Evolutionary conservation across 2,113 vertebrate species (phyloP).

Genomic region (Poeciliopsis turrubarensis): DNA sequence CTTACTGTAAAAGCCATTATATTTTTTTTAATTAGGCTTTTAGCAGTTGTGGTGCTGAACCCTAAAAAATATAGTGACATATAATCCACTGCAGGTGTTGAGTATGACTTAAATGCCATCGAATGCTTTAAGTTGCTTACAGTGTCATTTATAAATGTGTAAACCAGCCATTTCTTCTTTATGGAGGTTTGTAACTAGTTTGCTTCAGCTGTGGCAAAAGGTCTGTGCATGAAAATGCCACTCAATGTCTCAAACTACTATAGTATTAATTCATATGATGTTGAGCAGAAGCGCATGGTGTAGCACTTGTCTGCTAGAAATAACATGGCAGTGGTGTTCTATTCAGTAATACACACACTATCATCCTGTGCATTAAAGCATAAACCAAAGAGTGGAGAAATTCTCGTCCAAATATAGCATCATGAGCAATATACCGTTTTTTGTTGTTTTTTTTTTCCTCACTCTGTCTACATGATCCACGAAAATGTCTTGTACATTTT

Average conservation of each 20-base stretch:
- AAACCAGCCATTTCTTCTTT: background rate
- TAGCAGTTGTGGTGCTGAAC: too few species aligned
- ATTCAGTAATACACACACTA: background rate
- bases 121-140: background rate
- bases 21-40: too few species aligned
- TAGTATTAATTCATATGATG: too few species aligned
- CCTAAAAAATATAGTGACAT: too few species aligned
- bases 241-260: too few species aligned
- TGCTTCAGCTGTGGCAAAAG: too few species aligned
- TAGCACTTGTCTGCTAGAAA: background rate
- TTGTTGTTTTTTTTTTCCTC: slow-evolving; percentile 44
- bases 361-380: background rate
- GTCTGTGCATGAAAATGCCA: too few species aligned
- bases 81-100: too few species aligned
- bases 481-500: slow-evolving; percentile 78
- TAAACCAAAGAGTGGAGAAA: slow-evolving; percentile 6
- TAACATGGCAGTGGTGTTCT: background rate
- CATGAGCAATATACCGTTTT: slow-evolving; percentile 38
- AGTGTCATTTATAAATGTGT: background rate
- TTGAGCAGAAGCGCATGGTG: too few species aligned
- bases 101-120: too few species aligned
- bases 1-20: background rate
- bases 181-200: background rate
- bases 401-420: slow-evolving; percentile 9
- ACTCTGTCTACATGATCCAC: slow-evolving; percentile 64